Percentiles rank a stretch among this genome's conserved stretches.
phyloP scores from a whole-genome alignment of 2,797 vertebrate species.

The Lerista edwardsae region DNA sequence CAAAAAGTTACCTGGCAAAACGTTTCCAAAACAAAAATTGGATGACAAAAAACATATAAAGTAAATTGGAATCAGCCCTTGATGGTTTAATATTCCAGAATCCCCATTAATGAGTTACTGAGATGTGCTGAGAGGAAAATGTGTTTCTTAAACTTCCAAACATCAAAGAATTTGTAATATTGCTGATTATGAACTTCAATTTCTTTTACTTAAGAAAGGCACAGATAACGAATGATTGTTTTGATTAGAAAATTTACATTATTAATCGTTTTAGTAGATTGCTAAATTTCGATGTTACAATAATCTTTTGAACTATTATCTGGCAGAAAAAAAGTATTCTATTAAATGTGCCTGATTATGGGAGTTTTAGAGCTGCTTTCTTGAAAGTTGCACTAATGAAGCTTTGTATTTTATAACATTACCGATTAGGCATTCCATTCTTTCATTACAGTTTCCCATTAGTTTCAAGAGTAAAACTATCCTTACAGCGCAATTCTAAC shows the following conservation, averaged over 20 bases:
- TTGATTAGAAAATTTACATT: slow-evolving; percentile 70
- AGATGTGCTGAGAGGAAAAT: slow-evolving; percentile 58
- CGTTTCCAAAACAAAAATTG: background rate
- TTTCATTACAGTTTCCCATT: background rate
- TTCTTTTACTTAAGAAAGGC: slow-evolving; percentile 60
- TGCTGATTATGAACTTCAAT: slow-evolving; percentile 53
- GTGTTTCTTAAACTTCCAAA: slow-evolving; percentile 44
- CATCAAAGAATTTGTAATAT: slow-evolving; percentile 49
- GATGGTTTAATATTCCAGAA: background rate
- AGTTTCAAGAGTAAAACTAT: background rate
- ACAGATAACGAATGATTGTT: slow-evolving; percentile 66
- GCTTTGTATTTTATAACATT: slow-evolving; percentile 61
- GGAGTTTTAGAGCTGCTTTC: slow-evolving; percentile 68
- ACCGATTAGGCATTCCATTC: slow-evolving; percentile 35
- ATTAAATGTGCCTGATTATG: slow-evolving; percentile 68
- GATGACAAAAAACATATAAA: fast-evolving
- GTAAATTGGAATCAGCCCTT: background rate
- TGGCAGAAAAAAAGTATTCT: slow-evolving; percentile 62
- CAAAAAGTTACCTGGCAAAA: background rate
- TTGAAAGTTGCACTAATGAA: slow-evolving; percentile 63
- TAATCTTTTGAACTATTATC: slow-evolving; percentile 67
- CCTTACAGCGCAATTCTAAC: background rate
- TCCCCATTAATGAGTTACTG: slow-evolving; percentile 28
- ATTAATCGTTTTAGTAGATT: slow-evolving; percentile 66
- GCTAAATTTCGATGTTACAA: slow-evolving; percentile 60